Conservation (phyloP, 2,888 invertebrate species). For the Quadroppia sp. region DNA sequence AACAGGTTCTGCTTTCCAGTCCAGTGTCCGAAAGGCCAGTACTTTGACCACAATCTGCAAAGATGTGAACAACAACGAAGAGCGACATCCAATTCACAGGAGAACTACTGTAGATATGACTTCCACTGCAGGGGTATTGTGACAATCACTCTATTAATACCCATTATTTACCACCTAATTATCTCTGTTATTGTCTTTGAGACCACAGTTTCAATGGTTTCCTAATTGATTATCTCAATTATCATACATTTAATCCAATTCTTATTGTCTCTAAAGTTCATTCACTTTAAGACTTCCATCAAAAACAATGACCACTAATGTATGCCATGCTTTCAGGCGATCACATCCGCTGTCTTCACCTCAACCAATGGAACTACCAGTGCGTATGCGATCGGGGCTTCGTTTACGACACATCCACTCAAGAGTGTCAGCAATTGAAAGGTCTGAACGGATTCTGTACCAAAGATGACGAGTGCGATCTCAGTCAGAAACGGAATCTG, state of each 20-base stretch:
- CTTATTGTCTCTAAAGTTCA: neutral
- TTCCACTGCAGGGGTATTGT: slow-evolving; percentile 34
- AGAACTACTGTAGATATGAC: slow-evolving; percentile 39
- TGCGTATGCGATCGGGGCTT: slow-evolving; percentile 40
- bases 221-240: too few relatives aligned
- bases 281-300: neutral
- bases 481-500: neutral
- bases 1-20: slow-evolving; percentile 27
- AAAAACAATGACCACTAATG: neutral
- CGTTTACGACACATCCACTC: slow-evolving; percentile 7
- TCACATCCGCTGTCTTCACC: slow-evolving; percentile 22
- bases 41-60: slow-evolving; percentile 19
- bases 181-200: too few relatives aligned
- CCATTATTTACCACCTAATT: neutral
- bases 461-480: slow-evolving; percentile 27
- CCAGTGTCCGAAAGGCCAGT: slow-evolving; percentile 25
- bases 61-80: slow-evolving; percentile 24
- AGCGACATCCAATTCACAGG: neutral
- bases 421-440: slow-evolving; percentile 18
- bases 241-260: neutral
- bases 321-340: neutral
- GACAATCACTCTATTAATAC: neutral
- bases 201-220: too few relatives aligned
- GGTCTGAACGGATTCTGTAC: slow-evolving; percentile 36
- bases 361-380: slow-evolving; percentile 35